Evolutionary conservation across 2,797 vertebrate species (phyloP).

Genomic region (Sebastes umbrosus): DNA sequence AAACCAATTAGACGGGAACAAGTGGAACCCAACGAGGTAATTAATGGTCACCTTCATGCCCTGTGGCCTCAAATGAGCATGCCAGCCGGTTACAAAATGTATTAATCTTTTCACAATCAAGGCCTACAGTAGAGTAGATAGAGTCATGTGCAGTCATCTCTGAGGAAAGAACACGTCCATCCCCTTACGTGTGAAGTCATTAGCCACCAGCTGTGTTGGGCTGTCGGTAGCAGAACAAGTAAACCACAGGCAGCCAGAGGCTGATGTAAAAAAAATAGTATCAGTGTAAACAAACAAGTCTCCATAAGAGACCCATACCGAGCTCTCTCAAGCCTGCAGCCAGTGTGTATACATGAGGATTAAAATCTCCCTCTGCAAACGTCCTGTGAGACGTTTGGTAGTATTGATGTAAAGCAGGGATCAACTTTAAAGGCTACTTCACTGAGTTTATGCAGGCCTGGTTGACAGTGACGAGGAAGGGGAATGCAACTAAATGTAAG

Average conservation of each 20-base stretch:
- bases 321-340: not conserved
- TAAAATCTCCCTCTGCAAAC: conserved; percentile 22
- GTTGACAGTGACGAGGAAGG: not conserved
- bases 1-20: conserved; percentile 48
- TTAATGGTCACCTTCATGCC: conserved; percentile 55
- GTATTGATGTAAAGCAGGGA: conserved; percentile 17
- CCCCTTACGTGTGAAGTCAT: conserved; percentile 60
- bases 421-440: not conserved
- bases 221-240: conserved; percentile 35
- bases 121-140: not conserved
- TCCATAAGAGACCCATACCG: not conserved
- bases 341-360: conserved; percentile 18
- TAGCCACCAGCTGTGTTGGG: conserved; percentile 53
- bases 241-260: conserved; percentile 22
- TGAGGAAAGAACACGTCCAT: conserved; percentile 15
- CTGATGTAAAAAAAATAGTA: not conserved
- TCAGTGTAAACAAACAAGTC: conserved; percentile 44
- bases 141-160: conserved; percentile 25
- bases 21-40: conserved; percentile 38
- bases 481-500: not conserved
- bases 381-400: not conserved
- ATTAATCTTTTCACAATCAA: conserved; percentile 44
- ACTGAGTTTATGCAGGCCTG: not conserved
- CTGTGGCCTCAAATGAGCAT: conserved; percentile 45
- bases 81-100: conserved; percentile 40